A percentile compares a stretch with the other conserved stretches of the same genome.
Conservation (phyloP, 2,113 vertebrate genomes). For the Taurulus bubalis region DNA sequence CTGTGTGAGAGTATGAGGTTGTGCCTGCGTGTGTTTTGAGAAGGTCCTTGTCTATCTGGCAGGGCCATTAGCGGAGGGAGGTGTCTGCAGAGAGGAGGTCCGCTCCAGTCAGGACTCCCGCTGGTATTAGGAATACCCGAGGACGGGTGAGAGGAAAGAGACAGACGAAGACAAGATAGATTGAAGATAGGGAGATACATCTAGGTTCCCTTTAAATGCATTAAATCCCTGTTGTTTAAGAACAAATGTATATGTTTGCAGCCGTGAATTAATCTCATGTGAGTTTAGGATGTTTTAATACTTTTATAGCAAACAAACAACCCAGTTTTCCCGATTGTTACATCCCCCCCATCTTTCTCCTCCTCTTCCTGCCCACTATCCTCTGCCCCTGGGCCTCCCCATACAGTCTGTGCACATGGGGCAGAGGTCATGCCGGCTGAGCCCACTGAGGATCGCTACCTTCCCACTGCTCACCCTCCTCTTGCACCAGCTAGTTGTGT, state of each 20-base stretch:
- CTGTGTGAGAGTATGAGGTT: not conserved
- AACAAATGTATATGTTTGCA: not conserved
- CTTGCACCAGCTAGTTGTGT: conserved; percentile 44
- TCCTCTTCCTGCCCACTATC: not conserved
- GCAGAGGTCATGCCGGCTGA: conserved; percentile 33
- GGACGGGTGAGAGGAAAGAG: not conserved
- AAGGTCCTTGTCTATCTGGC: conserved; percentile 23
- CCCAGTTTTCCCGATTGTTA: not conserved
- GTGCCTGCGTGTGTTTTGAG: not conserved
- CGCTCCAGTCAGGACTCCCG: conserved; percentile 10
- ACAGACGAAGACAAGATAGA: not conserved
- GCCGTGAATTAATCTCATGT: not conserved
- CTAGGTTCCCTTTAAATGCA: not conserved
- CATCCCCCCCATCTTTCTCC: not conserved
- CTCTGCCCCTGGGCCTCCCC: not conserved
- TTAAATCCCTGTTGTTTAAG: not conserved
- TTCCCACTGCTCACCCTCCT: conserved; percentile 42
- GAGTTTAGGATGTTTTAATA: not conserved
- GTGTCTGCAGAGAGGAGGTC: conserved; percentile 24
- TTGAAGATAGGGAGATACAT: not conserved
- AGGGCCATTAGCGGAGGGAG: conserved; percentile 26
- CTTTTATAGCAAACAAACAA: not conserved
- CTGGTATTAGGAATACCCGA: conserved; percentile 6
- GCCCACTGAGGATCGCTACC: conserved; percentile 30
- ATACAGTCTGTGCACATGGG: conserved; percentile 45